Evolutionary conservation across 2,797 vertebrate species (phyloP).

Genomic region (Phalanger gymnotis): DNA sequence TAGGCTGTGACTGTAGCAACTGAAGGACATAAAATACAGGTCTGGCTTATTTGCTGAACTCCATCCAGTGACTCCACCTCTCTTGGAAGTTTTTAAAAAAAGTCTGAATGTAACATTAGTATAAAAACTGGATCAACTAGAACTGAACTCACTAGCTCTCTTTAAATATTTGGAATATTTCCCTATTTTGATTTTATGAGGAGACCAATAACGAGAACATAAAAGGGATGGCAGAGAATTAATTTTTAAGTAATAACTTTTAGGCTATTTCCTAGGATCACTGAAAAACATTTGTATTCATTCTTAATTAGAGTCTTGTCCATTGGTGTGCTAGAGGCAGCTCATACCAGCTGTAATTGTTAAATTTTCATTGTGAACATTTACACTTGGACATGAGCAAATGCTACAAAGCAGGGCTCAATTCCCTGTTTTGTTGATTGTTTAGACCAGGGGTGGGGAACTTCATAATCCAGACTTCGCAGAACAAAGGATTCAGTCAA

Average conservation of each 20-base stretch:
- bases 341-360: not conserved
- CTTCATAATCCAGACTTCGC: no score
- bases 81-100: not conserved
- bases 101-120: not conserved
- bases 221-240: constrained; percentile 15
- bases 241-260: constrained; percentile 16
- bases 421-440: no score
- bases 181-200: not conserved
- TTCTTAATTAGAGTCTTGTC: not conserved
- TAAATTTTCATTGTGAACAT: not conserved
- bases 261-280: not conserved
- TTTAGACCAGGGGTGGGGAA: no score
- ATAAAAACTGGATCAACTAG: constrained; percentile 10
- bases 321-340: not conserved
- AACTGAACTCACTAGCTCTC: constrained; percentile 20
- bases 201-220: not conserved
- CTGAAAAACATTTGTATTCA: not conserved
- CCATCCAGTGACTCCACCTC: not conserved
- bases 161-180: constrained; percentile 7
- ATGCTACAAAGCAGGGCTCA: no score
- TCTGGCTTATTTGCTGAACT: constrained; percentile 27
- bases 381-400: no score
- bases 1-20: not conserved
- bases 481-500: no score
- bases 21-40: not conserved